Evolutionary conservation across 2,888 invertebrate species (phyloP).

Genomic region (Eugnorisma glareosa): DNA sequence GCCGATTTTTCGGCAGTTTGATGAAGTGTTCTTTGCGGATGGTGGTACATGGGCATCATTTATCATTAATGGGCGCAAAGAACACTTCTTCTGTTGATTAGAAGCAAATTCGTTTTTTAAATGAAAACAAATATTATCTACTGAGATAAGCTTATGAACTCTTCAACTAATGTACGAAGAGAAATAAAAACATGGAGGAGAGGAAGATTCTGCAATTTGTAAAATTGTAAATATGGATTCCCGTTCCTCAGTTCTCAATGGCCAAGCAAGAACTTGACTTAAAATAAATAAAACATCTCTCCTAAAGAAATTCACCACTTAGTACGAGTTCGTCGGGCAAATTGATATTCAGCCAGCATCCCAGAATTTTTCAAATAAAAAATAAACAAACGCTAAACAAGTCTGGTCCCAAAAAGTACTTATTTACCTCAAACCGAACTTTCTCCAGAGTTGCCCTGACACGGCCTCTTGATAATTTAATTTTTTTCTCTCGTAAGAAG

Average conservation of each 20-base stretch:
- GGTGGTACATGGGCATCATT: too few species aligned
- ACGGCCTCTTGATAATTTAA: constrained; percentile 71
- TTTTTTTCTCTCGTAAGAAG: constrained; percentile 68
- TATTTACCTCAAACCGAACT: constrained; percentile 68
- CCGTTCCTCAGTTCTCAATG: constrained; percentile 1
- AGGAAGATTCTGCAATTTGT: neutral
- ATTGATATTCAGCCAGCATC: constrained; percentile 63
- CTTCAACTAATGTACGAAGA: neutral
- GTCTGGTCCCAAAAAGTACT: constrained; percentile 66
- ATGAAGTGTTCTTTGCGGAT: neutral
- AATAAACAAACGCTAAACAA: constrained; percentile 69
- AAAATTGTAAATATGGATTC: constrained; percentile 15
- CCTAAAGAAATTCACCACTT: constrained; percentile 60
- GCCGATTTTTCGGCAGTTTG: neutral
- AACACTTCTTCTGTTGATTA: neutral
- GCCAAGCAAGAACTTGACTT: constrained; percentile 36
- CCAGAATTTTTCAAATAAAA: constrained; percentile 67
- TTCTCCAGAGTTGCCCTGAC: constrained; percentile 58
- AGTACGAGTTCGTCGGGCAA: constrained; percentile 52
- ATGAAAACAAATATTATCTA: neutral
- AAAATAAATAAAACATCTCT: constrained; percentile 62
- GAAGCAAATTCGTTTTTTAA: neutral
- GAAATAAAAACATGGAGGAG: constrained; percentile 8
- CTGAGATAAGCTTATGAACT: neutral
- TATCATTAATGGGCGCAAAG: too few species aligned